A percentile compares a stretch with the other conserved stretches of the same genome.
These are phyloP conservation scores for Tachystola acroxantha DNA, from an alignment of 2,888 invertebrate genomes.

Conservation along the genomic window DNA sequence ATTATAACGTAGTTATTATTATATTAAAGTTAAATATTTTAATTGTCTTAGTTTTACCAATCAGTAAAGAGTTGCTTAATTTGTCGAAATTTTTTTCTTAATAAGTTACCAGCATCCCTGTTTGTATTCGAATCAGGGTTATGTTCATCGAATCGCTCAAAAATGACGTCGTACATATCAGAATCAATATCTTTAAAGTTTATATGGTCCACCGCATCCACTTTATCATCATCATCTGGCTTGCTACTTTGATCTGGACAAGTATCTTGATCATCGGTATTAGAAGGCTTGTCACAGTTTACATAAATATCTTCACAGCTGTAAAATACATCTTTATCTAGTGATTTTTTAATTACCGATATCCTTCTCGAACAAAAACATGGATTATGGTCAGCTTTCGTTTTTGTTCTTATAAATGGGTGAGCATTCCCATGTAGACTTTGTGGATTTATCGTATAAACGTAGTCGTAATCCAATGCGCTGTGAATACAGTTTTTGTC, in stretches of 20 bases:
- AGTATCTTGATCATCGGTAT: too few species aligned
- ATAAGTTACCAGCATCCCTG: constrained; percentile 13
- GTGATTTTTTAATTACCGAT: constrained; percentile 12
- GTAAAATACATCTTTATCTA: constrained; percentile 23
- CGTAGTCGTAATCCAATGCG: constrained; percentile 32
- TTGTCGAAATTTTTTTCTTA: constrained; percentile 43
- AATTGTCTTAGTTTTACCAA: constrained; percentile 27
- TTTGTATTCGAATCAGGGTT: constrained; percentile 3
- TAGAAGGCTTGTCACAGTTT: constrained; percentile 8
- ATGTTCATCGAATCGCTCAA: constrained; percentile 18
- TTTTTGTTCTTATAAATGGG: constrained; percentile 44
- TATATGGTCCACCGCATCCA: too few species aligned
- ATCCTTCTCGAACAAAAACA: constrained; percentile 45
- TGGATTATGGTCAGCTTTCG: constrained; percentile 32
- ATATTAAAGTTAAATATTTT: too few species aligned
- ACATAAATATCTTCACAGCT: constrained; percentile 37
- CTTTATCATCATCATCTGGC: too few species aligned
- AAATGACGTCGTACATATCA: constrained; percentile 5
- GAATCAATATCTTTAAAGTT: not conserved
- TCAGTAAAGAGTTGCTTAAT: constrained; percentile 39
- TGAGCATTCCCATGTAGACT: constrained; percentile 25
- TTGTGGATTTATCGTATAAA: constrained; percentile 39
- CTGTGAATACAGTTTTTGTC: constrained; percentile 40
- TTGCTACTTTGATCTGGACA: too few species aligned
- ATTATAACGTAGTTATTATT: too few species aligned